A percentile compares a stretch with the other conserved stretches of the same genome.
Conservation (phyloP, 64 coral and sea anemone genomes). For the Porites australiensis region DNA sequence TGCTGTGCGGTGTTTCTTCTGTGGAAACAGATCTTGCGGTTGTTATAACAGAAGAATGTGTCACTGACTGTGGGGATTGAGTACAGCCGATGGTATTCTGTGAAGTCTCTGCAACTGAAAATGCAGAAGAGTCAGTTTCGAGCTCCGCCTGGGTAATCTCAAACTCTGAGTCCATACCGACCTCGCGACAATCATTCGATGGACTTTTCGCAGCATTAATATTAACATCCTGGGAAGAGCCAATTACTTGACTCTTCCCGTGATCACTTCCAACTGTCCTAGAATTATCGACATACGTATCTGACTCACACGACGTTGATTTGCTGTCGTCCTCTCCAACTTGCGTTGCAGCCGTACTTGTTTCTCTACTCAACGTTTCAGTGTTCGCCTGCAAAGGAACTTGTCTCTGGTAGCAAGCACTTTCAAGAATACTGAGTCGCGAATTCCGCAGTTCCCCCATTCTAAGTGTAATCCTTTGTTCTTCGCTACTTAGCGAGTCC, state of each 20-base stretch:
- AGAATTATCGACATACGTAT: not conserved
- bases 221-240: not conserved
- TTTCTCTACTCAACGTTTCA: not conserved
- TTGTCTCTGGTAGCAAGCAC: conserved; percentile 50
- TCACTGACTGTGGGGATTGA: not conserved
- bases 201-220: not conserved
- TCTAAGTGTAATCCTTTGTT: conserved; percentile 74
- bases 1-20: not conserved
- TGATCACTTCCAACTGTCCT: not conserved
- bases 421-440: conserved; percentile 75
- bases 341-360: not conserved
- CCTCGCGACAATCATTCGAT: not conserved
- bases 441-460: conserved; percentile 68
- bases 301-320: not conserved
- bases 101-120: not conserved
- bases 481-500: conserved; percentile 71
- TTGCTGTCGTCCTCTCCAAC: not conserved
- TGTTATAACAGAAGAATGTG: not conserved
- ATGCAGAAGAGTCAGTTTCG: not conserved
- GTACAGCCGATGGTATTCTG: not conserved
- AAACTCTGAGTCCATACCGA: not conserved
- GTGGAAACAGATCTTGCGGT: not conserved
- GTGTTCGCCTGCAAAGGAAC: not conserved
- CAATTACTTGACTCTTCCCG: not conserved
- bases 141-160: not conserved